Evolutionary conservation across 1,140 invertebrate genomes (phyloP), one percentile per base, ranked within the genome.

Genomic region (Calliphora vicina): DNA sequence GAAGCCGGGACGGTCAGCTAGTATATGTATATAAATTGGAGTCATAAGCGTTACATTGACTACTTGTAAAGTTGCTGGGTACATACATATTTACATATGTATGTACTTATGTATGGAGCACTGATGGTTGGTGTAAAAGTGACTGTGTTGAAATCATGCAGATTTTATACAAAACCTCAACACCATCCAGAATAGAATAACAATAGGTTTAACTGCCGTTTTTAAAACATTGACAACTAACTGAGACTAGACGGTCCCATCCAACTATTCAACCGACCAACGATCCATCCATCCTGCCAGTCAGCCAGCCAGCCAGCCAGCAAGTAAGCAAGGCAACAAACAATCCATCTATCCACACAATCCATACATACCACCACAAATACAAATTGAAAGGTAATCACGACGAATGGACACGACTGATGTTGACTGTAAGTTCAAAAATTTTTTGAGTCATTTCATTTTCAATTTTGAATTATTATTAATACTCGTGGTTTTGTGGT

Each of bases 341-440:
- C 17, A 42, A 29, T 45, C 29, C 76, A 43, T 35, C 76, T 23
- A 20, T 80, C 78, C 23, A 25, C 42, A 29, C 74, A 45, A 15
- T 42, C 27, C 73, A 15, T 78, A 43, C 20, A 27, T 76, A 35
- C 50, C 80, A 67, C 29, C 23, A 25, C 50, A 61, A 26, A 17
- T 73, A 82, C 81, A 82, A 82, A 82, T 82, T 82, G 71, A 82
- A 82, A 82, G 81, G 81, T 73, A 82, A 72, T 67, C 81, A 82
- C 81, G 81, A 82, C 81, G 81, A 73, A 71, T 82, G 81, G 27
- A 73, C 81, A 81, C 80, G 80, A 81, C 61, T 42, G 80, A 71
- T 42, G 73, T 45, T 25, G 35, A 26, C 74, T 78, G 35, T 78
- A 20, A 43, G 74, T 78, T 78, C 35, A 78, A 78, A 43, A 23